Evolutionary conservation across 2,113 vertebrate species (phyloP), one percentile per base, ranked within the genome.

Genomic region (Anhinga anhinga): DNA sequence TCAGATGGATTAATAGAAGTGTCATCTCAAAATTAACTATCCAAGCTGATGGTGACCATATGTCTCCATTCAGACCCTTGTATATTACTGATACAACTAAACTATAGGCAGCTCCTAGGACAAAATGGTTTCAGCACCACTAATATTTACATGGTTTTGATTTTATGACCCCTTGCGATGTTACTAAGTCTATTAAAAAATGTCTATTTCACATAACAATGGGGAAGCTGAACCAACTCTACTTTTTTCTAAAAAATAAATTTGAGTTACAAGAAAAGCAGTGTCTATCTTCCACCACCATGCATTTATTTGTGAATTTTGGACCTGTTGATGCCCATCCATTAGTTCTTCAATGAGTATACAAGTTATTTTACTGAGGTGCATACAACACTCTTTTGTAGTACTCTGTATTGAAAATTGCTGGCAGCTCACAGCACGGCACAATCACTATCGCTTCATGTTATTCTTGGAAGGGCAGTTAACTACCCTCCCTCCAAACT

Each of bases 11-110:
- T 98, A 98, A 98, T 97, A 96, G 59, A 97, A 98, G 97, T 97
- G 97, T 98, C 96, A 97, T 98, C 96, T 98, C 82, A 82, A 97
- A 98, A 98, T 97, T 98, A 98, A 98, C 97, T 97, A 98, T 97
- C 92, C 88, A 90, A 90, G 66, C 94, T 98, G 97, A 98, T 98
- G 98, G 92, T 97, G 97, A 97, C 97, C 97, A 97, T 98, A 98
- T 97, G 98, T 97, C 95, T 98, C 84, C 94, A 91, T 97, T 98
- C 96, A 96, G 84, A 96, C 69, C 63, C 49, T 94, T 91, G 67
- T 88, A 73, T 96, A 90, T 94, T 95, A 83, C 66, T 36, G 81
- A 93, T 95, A 96, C 50, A 90, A 76, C 76, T 96, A 95, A 97
- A 88, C 86, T 96, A 91, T 76, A 94, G 79, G 49, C 89, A 92